Conservation (phyloP, 2,888 invertebrate genomes). For the Eremobia ochroleuca region DNA sequence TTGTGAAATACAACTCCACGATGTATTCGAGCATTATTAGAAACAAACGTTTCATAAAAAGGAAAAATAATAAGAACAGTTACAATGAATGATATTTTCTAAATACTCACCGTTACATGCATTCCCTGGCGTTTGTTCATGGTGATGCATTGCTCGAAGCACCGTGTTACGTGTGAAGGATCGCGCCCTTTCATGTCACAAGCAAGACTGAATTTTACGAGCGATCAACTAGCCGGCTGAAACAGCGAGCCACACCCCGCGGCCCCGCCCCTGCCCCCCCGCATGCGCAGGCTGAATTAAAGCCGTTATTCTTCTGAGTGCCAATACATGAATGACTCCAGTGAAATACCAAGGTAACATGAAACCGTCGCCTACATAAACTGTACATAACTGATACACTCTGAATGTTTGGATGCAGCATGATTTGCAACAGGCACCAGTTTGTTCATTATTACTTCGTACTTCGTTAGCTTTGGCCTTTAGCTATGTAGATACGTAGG, state of each 20-base stretch:
- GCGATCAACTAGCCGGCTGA: slow-evolving; percentile 83
- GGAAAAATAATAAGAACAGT: slow-evolving; percentile 22
- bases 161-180: slow-evolving; percentile 90
- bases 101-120: slow-evolving; percentile 89
- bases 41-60: slow-evolving; percentile 21
- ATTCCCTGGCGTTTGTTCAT: slow-evolving; percentile 92
- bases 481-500: not conserved
- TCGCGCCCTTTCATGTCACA: slow-evolving; percentile 91
- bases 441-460: not conserved
- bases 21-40: slow-evolving; percentile 11
- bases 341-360: slow-evolving; percentile 67
- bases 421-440: slow-evolving; percentile 57
- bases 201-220: slow-evolving; percentile 87
- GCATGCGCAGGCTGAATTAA: slow-evolving; percentile 81
- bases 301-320: slow-evolving; percentile 73
- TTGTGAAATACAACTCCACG: slow-evolving; percentile 49
- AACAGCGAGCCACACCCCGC: slow-evolving; percentile 80
- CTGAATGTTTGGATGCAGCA: slow-evolving; percentile 38
- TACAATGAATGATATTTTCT: slow-evolving; percentile 50
- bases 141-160: slow-evolving; percentile 93
- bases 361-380: slow-evolving; percentile 56
- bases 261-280: slow-evolving; percentile 70
- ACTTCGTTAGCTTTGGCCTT: not conserved
- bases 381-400: slow-evolving; percentile 36
- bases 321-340: slow-evolving; percentile 77